Conservation (phyloP, 2,113 vertebrate genomes). For the Xiphophorus couchianus region DNA sequence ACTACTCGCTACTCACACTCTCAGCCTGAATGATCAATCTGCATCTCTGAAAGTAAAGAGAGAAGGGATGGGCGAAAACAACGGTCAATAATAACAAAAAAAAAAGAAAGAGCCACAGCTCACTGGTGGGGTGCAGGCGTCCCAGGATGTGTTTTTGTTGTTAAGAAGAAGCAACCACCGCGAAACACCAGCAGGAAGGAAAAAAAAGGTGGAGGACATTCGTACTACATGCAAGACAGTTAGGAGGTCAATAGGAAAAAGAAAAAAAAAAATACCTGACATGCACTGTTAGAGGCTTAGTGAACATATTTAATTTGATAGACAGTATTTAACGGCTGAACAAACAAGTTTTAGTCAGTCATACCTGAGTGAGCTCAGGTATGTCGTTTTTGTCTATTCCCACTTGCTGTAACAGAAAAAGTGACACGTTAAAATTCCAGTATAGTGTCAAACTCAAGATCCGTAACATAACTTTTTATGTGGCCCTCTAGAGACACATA, state of each 20-base stretch:
- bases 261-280: slow-evolving; percentile 35
- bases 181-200: slow-evolving; percentile 27
- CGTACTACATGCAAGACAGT: slow-evolving; percentile 46
- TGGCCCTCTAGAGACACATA: too few relatives aligned
- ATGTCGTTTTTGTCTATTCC: slow-evolving; percentile 99
- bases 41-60: slow-evolving; percentile 78
- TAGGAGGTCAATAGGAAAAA: slow-evolving; percentile 19
- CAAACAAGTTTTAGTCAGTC: slow-evolving; percentile 7
- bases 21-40: slow-evolving; percentile 77
- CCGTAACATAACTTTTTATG: too few relatives aligned
- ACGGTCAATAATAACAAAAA: slow-evolving; percentile 52
- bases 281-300: slow-evolving; percentile 60
- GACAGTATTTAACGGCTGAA: not conserved
- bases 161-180: slow-evolving; percentile 13
- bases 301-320: not conserved
- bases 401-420: slow-evolving; percentile 87
- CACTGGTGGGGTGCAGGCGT: slow-evolving; percentile 21
- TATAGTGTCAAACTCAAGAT: not conserved
- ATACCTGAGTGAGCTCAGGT: slow-evolving; percentile 97
- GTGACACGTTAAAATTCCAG: slow-evolving; percentile 12
- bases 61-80: slow-evolving; percentile 55
- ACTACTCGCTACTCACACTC: slow-evolving; percentile 76
- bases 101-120: slow-evolving; percentile 20
- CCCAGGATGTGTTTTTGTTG: slow-evolving; percentile 19
- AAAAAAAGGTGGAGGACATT: slow-evolving; percentile 25